Percentiles rank a stretch among this genome's conserved stretches.
phyloP scores from a whole-genome alignment of 2,888 invertebrate genomes.

The Drosophila seclusa region DNA sequence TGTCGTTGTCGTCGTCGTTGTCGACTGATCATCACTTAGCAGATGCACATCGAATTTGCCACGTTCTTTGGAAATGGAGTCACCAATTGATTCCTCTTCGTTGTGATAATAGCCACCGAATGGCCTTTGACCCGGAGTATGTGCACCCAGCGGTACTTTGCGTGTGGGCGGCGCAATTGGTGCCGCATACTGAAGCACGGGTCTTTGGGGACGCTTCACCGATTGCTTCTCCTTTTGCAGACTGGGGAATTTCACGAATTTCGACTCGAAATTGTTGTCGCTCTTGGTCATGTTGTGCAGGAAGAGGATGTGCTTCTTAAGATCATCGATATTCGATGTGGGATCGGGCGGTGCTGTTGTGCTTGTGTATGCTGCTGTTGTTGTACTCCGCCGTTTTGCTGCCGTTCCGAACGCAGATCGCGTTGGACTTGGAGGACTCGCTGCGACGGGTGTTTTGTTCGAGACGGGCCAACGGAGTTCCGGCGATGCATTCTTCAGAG shows the following conservation, averaged over 20 bases:
- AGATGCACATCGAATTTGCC: constrained; percentile 82
- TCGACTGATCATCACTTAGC: constrained; percentile 75
- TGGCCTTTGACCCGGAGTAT: constrained; percentile 62
- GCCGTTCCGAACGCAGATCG: constrained; percentile 42
- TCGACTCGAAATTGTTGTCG: constrained; percentile 84
- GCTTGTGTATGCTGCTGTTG: constrained; percentile 49
- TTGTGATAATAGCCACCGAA: constrained; percentile 80
- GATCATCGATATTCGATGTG: constrained; percentile 84
- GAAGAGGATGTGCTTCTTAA: constrained; percentile 84
- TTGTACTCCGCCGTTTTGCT: constrained; percentile 48
- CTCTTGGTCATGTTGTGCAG: constrained; percentile 84
- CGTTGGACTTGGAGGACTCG: constrained; percentile 53
- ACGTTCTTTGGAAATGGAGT: constrained; percentile 43
- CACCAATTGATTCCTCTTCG: constrained; percentile 67
- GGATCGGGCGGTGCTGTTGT: constrained; percentile 66
- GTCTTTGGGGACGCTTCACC: constrained; percentile 67
- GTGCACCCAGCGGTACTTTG: constrained; percentile 62
- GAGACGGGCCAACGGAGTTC: constrained; percentile 73
- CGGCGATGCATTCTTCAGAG: constrained; percentile 83
- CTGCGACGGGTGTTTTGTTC: constrained; percentile 41
- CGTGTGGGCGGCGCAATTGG: constrained; percentile 82
- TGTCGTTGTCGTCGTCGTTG: constrained; percentile 51
- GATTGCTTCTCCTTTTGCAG: constrained; percentile 80
- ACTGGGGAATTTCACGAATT: constrained; percentile 85
- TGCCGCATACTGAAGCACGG: constrained; percentile 79